These are phyloP conservation scores for Upupa epops DNA, from an alignment of 2,113 vertebrate genomes.

Conservation along the genomic window DNA sequence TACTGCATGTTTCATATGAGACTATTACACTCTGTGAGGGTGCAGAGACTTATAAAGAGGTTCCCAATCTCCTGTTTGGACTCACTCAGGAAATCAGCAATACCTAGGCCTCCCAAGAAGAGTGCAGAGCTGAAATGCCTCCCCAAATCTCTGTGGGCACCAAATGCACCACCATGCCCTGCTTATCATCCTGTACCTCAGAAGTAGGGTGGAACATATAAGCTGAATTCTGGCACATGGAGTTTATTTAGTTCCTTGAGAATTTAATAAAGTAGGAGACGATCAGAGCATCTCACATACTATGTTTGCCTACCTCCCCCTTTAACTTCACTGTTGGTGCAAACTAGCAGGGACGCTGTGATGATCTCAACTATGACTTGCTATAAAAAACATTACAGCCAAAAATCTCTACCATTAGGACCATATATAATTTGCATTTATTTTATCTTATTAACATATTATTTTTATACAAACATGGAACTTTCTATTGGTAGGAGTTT, in stretches of 20 bases:
- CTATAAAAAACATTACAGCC: neutral
- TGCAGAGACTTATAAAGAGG: neutral
- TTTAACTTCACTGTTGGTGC: neutral
- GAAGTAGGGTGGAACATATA: neutral
- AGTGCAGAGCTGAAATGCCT: neutral
- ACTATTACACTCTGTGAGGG: neutral
- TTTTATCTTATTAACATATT: neutral
- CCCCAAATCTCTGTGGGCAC: neutral
- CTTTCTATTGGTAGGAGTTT: neutral
- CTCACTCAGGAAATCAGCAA: neutral
- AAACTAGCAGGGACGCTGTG: neutral
- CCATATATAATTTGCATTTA: neutral
- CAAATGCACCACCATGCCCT: neutral
- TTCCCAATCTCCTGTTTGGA: neutral
- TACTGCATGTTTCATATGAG: neutral
- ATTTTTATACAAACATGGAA: rapidly evolving
- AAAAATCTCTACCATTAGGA: neutral
- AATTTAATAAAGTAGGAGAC: neutral
- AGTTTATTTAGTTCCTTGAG: neutral
- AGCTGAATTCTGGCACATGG: neutral
- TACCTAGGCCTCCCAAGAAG: neutral
- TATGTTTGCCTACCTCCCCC: neutral
- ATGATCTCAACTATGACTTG: neutral
- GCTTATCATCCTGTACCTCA: neutral
- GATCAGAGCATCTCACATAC: neutral